Conservation (phyloP, 2,797 vertebrate species). For the Eleutherodactylus coqui region DNA sequence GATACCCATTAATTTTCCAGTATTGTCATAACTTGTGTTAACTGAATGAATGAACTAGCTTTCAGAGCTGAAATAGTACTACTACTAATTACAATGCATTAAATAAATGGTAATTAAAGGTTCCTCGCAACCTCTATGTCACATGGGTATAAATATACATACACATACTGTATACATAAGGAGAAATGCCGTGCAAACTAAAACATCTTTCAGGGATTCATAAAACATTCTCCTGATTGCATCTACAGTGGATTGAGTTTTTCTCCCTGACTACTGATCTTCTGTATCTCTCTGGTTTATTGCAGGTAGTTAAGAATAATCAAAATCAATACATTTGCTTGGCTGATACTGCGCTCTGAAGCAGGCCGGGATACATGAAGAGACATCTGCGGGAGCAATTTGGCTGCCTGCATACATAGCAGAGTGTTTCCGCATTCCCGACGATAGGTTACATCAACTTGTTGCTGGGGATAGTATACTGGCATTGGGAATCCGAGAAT, state of each 20-base stretch:
- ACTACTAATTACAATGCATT: not conserved
- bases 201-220: not conserved
- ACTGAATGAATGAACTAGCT: too few relatives aligned
- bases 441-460: not conserved
- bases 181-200: not conserved
- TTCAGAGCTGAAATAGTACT: too few relatives aligned
- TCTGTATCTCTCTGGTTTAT: not conserved
- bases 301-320: constrained; percentile 15
- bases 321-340: constrained; percentile 12
- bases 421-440: not conserved
- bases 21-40: too few relatives aligned
- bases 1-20: too few relatives aligned
- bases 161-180: not conserved
- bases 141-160: not conserved
- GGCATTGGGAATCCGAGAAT: not conserved
- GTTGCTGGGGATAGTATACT: not conserved
- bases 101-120: not conserved
- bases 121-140: not conserved
- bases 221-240: not conserved
- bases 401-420: not conserved
- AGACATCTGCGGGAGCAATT: not conserved
- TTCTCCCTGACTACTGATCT: not conserved
- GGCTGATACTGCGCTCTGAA: constrained; percentile 13
- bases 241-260: not conserved
- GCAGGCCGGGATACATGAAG: not conserved